These are phyloP conservation scores for Incurvaria masculella DNA, from an alignment of 2,888 invertebrate species.

Conservation along the genomic window DNA sequence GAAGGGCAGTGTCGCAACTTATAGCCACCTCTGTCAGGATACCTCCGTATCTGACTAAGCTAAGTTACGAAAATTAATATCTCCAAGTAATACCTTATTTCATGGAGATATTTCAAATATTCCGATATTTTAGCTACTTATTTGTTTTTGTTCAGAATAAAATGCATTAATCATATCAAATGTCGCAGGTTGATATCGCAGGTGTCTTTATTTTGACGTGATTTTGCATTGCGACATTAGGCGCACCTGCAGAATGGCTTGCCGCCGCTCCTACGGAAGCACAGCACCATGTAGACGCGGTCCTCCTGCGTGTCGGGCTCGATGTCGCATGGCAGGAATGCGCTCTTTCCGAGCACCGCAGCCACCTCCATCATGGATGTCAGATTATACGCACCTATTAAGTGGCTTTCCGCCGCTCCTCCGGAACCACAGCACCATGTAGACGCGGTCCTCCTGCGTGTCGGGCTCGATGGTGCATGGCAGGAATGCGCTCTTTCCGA, in stretches of 20 bases:
- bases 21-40: no score
- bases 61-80: background rate
- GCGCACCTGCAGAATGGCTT: slow-evolving; percentile 87
- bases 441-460: slow-evolving; percentile 79
- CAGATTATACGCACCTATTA: slow-evolving; percentile 66
- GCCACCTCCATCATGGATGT: slow-evolving; percentile 61
- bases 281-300: slow-evolving; percentile 88
- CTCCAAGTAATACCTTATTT: no score
- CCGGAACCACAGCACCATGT: slow-evolving; percentile 91
- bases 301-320: slow-evolving; percentile 80
- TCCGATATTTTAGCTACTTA: no score
- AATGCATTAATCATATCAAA: slow-evolving; percentile 6
- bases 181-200: background rate
- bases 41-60: no score
- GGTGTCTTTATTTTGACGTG: background rate
- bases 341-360: slow-evolving; percentile 80
- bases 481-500: slow-evolving; percentile 78
- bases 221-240: background rate
- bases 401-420: slow-evolving; percentile 85
- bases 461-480: slow-evolving; percentile 89
- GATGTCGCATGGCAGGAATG: slow-evolving; percentile 86
- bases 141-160: no score
- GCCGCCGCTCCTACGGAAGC: slow-evolving; percentile 83
- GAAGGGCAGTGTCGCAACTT: no score
- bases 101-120: no score